Evolutionary conservation across 1,140 invertebrate species (phyloP), one percentile per base, ranked within the genome.

Genomic region (Bicyclus anynana): DNA sequence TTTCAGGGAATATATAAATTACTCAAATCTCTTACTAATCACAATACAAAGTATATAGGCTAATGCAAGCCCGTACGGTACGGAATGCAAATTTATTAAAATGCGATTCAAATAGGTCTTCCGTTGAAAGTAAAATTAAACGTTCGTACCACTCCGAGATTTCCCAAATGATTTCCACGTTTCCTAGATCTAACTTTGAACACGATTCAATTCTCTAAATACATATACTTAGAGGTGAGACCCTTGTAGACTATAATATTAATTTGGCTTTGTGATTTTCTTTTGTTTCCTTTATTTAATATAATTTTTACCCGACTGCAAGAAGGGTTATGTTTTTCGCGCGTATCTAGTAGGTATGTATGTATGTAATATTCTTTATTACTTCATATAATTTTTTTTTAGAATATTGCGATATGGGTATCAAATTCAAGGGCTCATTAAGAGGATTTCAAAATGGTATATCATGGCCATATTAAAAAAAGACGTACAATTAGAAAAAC

Each of bases 91-190:
- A 52, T 52, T 12, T 26, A 56, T 42, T 40, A 27, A 56, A 40
- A 48, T 49, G 16, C 6, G 26, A 49, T 42, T 57, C 5, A 49
- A 57, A 50, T 49, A 27, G 37, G 33, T 56, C 46, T 49, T 44
- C 13, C 49, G 21, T 40, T 52, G 50, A 40, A 52, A 52, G 50
- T 52, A 52, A 52, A 40, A 42, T 38, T 13, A 38, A 21, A 9
- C 14, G 37, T 27, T 2, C 10, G 35, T 21, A 18, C 46, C 35
- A 50, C 50, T 50, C 50, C 20, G 17, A 49, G 54, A 57, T 57
- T 57, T 57, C 54, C 54, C 54, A 42, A n/a, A 40, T 49, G 54
- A 49, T 5, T 56, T 2, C 35, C 14, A 17, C 18, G 18, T 52
- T 23, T 38, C 35, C 35, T 26, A 16, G 35, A 14, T 23, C 27